phyloP scores from a whole-genome alignment of 2,797 vertebrate genomes.

The Cottoperca gobio region DNA sequence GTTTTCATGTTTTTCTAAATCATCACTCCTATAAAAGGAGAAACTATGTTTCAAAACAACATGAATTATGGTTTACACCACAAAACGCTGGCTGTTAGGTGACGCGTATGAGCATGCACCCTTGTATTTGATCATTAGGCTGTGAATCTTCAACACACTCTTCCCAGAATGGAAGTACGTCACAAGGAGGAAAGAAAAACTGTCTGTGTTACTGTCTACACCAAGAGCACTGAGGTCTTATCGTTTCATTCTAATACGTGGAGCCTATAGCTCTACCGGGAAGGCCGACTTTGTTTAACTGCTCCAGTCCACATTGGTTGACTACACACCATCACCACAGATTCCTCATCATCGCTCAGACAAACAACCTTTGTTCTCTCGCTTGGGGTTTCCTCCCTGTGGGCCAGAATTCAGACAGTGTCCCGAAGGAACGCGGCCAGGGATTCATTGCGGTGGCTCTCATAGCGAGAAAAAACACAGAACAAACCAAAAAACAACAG shows the following conservation, averaged over 20 bases:
- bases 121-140: constrained; percentile 58
- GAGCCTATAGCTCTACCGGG: constrained; percentile 30
- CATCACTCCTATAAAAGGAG: constrained; percentile 22
- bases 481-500: constrained; percentile 38
- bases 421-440: constrained; percentile 47
- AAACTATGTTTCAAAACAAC: constrained; percentile 48
- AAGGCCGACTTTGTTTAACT: constrained; percentile 39
- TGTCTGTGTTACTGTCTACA: neutral
- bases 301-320: constrained; percentile 53
- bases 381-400: constrained; percentile 36
- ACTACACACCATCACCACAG: constrained; percentile 53
- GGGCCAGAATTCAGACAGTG: constrained; percentile 46
- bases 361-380: constrained; percentile 59
- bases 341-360: constrained; percentile 60
- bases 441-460: constrained; percentile 49
- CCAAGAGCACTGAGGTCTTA: constrained; percentile 31
- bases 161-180: constrained; percentile 69
- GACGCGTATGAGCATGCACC: constrained; percentile 12
- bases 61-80: constrained; percentile 44
- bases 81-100: constrained; percentile 34
- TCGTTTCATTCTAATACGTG: constrained; percentile 30
- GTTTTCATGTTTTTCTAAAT: constrained; percentile 25
- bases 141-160: constrained; percentile 49
- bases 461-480: constrained; percentile 34
- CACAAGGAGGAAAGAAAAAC: constrained; percentile 47